Evolutionary conservation across 2,888 invertebrate species (phyloP), one percentile per base, ranked within the genome.

Genomic region (Linnaemya tessellans): DNA sequence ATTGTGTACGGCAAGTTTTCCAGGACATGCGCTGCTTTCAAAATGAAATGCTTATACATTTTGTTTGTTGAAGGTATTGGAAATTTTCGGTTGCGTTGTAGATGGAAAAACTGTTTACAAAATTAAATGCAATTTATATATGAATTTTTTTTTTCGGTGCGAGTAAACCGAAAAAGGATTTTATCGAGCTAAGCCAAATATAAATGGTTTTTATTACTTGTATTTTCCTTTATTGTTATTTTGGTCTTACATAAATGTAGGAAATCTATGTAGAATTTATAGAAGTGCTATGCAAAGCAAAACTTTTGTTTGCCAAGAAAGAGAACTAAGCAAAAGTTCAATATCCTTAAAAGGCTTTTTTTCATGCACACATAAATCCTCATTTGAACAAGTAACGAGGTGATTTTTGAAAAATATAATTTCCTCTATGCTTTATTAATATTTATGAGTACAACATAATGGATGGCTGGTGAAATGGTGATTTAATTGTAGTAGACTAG

Each of bases 241-340:
- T 64, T 71, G 18, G 54, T 58, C 58, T 64, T 46, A 62, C 60
- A 74, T 54, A 60, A 65, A 73, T 38, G 22, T 64, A 71, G 60
- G 25, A 62, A 80, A 80, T 73, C 25, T 38, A n/a, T n/a, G n/a
- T n/a, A 51, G n/a, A 46, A 58, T 15, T 30, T 56, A 13, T 65
- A 64, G 38, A 8, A 64, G 64, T 15, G 25, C 11, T 13, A 54
- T 25, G 22, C 38, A 49, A n/a, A 3, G 35, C 8, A 10, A 41
- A 54, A 58, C 60, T 0, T 49, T 54, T 71, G 11, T 38, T 30
- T 51, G 54, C 18, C n/a, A 15, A 65, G 15, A 62, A 46, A 62
- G 10, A 71, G 56, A 46, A 38, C 68, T 58, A 64, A 58, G 11
- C 43, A 79, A 71, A 64, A 80, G 80, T 80, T 80, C 80, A 80